A percentile compares a stretch with the other conserved stretches of the same genome.
These are phyloP conservation scores for human DNA, from an alignment of 2,113 vertebrate genomes.

Conservation along the genomic window GRCh38 chr3:100868001-100868500, in stretches of 20 bases:
- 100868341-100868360: not conserved
- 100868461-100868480: not conserved
- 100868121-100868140: not conserved
- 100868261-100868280: not conserved
- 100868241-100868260: not conserved
- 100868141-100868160: not conserved
- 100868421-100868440: not conserved
- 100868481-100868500: not conserved
- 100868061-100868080: not conserved
- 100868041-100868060: not conserved
- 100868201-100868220: not conserved
- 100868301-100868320: not conserved
- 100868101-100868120: not conserved
- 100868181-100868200: not conserved
- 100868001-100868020: not conserved
- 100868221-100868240: not conserved
- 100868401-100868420: not conserved
- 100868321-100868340: too few species aligned
- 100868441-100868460: not conserved
- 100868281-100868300: not conserved
- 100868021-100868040: not conserved
- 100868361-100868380: not conserved
- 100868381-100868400: not conserved
- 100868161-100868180: not conserved
- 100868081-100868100: not conserved